phyloP scores from a whole-genome alignment of 2,113 vertebrate species.

The Haplochromis vanheusdeni region DNA sequence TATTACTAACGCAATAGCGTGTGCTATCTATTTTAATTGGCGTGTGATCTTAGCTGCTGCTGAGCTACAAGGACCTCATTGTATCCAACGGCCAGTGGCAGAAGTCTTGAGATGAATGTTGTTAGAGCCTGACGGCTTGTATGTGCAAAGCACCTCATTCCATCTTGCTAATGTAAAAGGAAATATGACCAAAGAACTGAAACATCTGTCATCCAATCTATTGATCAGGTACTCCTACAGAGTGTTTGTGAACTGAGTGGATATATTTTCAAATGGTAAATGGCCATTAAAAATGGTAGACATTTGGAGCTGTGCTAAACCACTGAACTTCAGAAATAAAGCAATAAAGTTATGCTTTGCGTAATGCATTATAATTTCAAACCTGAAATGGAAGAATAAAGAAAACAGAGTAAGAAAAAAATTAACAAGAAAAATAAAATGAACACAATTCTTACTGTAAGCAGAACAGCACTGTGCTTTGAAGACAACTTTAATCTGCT shows the following conservation, averaged over 20 bases:
- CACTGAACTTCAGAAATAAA: background rate
- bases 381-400: background rate
- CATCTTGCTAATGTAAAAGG: background rate
- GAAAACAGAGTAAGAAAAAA: background rate
- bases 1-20: rapidly evolving
- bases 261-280: background rate
- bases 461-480: background rate
- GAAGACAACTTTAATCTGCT: background rate
- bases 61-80: background rate
- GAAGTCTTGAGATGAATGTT: background rate
- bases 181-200: background rate
- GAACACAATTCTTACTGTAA: background rate
- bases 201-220: background rate
- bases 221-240: background rate
- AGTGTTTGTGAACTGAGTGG: background rate
- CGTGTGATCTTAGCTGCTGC: background rate
- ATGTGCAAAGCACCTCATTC: background rate
- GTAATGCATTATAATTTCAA: background rate
- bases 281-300: rapidly evolving
- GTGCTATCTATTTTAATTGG: background rate
- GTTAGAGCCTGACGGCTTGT: background rate
- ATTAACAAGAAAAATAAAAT: background rate
- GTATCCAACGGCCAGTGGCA: background rate
- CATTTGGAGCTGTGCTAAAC: background rate
- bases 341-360: background rate